phyloP scores from a whole-genome alignment of 2,888 invertebrate genomes.

The Drosophila neoperkinsi region DNA sequence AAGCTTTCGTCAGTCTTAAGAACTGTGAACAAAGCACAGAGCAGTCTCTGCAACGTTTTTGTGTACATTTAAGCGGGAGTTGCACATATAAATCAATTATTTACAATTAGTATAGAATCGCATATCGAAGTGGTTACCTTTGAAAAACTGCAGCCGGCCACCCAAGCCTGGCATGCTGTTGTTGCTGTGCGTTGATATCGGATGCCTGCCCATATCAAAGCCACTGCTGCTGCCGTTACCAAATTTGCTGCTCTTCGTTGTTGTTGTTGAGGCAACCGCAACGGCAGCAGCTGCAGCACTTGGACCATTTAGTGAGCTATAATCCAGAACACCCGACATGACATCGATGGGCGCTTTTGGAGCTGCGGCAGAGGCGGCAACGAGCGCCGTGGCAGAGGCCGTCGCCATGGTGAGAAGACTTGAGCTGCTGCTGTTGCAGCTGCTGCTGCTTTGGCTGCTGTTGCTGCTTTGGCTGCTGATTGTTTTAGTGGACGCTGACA shows the following conservation, averaged over 20 bases:
- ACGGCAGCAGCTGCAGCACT: conserved; percentile 31
- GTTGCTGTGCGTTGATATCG: conserved; percentile 72
- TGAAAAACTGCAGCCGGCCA: conserved; percentile 85
- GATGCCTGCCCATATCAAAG: conserved; percentile 80
- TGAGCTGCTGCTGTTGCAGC: conserved; percentile 45
- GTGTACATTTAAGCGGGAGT: not conserved
- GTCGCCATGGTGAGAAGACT: conserved; percentile 59
- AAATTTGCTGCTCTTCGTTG: conserved; percentile 55
- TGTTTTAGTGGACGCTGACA: conserved; percentile 46
- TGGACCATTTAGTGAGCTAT: conserved; percentile 64
- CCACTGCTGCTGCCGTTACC: conserved; percentile 48
- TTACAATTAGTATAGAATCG: not conserved
- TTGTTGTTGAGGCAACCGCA: conserved; percentile 42
- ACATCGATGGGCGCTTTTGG: conserved; percentile 61
- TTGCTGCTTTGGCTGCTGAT: conserved; percentile 42
- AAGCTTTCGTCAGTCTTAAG: not conserved
- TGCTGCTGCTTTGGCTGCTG: conserved; percentile 51
- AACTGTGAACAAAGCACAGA: not conserved
- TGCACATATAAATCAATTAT: not conserved
- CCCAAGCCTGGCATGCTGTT: conserved; percentile 73
- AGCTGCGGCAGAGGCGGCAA: conserved; percentile 56
- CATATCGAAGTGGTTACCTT: conserved; percentile 66
- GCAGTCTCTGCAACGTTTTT: too few relatives aligned
- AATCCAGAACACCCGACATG: conserved; percentile 78
- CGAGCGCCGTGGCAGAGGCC: conserved; percentile 63